Percentiles rank a stretch among this genome's conserved stretches.
Conservation (phyloP, 2,888 invertebrate species). For the Thelaira solivaga region DNA sequence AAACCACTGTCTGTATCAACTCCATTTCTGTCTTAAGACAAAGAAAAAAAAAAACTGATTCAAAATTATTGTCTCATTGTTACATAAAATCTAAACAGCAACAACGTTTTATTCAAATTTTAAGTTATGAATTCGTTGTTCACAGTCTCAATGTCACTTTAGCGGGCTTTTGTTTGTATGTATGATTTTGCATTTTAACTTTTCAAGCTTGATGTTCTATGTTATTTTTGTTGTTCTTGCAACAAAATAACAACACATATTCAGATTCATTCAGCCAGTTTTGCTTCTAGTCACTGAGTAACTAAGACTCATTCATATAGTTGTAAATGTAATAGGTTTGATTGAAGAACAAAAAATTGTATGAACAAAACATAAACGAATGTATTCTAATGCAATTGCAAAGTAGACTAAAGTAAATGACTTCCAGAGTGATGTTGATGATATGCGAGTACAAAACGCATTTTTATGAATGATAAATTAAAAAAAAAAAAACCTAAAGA, state of each 20-base stretch:
- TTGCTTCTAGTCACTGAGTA: not conserved
- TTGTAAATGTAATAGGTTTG: slow-evolving; percentile 19
- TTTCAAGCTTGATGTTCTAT: no score
- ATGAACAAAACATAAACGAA: not conserved
- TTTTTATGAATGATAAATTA: slow-evolving; percentile 22
- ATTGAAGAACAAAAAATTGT: not conserved
- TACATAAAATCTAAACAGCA: not conserved
- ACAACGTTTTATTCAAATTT: slow-evolving; percentile 38
- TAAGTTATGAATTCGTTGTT: slow-evolving; percentile 39
- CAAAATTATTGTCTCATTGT: slow-evolving; percentile 30
- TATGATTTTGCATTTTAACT: not conserved
- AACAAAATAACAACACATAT: not conserved
- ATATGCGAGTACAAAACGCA: slow-evolving; percentile 1
- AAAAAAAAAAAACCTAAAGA: not conserved
- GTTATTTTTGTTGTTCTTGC: no score
- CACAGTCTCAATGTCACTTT: slow-evolving; percentile 54
- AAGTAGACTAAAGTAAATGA: slow-evolving; percentile 37
- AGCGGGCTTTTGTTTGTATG: slow-evolving; percentile 27
- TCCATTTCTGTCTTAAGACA: not conserved
- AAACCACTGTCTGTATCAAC: not conserved
- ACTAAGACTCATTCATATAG: slow-evolving; percentile 12
- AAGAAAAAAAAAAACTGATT: slow-evolving; percentile 11
- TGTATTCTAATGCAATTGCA: not conserved
- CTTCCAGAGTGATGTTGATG: slow-evolving; percentile 5
- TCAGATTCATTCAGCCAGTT: not conserved